Conservation (phyloP, 1,140 invertebrate genomes). For the Orchestia grillus region DNA sequence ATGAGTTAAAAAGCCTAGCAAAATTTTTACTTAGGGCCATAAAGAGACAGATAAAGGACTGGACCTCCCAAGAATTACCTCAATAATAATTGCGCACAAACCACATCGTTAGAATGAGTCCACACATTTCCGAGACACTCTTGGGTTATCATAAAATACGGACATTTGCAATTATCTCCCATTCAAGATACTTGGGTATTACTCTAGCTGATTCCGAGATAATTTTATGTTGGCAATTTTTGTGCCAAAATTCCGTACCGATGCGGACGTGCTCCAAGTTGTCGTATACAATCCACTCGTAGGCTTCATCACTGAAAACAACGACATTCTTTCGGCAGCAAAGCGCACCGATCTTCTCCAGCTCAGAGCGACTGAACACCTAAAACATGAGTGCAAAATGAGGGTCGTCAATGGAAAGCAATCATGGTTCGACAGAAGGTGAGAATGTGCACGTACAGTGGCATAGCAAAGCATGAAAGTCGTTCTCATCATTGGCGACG, state of each 20-base stretch:
- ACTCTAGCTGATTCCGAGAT: neutral
- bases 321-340: slow-evolving; percentile 94
- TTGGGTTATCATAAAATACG: neutral
- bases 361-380: slow-evolving; percentile 77
- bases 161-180: neutral
- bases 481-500: too few species aligned
- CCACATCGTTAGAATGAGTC: neutral
- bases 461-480: too few species aligned
- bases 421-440: too few species aligned
- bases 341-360: slow-evolving; percentile 84
- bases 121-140: neutral
- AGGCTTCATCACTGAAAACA: slow-evolving; percentile 96
- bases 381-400: slow-evolving; percentile 70
- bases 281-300: slow-evolving; percentile 86
- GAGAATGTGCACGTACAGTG: too few species aligned
- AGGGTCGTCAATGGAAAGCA: too few species aligned
- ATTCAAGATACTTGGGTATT: neutral
- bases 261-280: slow-evolving; percentile 65
- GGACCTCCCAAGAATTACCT: neutral
- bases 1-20: neutral
- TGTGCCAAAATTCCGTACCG: slow-evolving; percentile 24
- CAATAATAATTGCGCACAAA: neutral
- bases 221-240: neutral
- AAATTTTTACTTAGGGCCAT: neutral
- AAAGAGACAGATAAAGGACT: too few species aligned